phyloP scores from a whole-genome alignment of 2,113 vertebrate genomes.

The Gracilinanus agilis region DNA sequence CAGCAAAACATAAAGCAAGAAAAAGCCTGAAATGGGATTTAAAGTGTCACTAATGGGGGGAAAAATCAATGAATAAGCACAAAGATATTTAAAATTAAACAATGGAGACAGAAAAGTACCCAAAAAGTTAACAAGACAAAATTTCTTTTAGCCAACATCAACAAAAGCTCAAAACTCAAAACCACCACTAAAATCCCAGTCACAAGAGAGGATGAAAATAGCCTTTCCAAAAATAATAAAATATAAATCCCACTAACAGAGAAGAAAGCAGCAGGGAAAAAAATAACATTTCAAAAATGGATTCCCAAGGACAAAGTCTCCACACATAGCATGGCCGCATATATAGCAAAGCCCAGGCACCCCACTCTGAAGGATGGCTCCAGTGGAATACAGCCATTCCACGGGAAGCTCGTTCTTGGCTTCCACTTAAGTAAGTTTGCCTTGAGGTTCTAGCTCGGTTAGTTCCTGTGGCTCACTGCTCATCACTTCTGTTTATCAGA shows the following conservation, averaged over 20 bases:
- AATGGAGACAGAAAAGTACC: background rate
- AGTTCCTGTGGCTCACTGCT: background rate
- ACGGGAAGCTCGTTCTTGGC: background rate
- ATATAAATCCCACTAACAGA: background rate
- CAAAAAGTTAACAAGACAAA: background rate
- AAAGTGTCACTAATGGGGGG: background rate
- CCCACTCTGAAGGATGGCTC: background rate
- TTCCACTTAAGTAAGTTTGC: background rate
- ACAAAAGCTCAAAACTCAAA: background rate
- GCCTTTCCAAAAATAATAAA: background rate
- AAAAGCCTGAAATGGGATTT: background rate
- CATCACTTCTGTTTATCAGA: background rate
- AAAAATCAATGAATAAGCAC: background rate
- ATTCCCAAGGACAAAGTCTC: background rate
- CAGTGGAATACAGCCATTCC: background rate
- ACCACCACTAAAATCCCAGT: background rate
- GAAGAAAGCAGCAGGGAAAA: background rate
- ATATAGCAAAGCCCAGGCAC: background rate
- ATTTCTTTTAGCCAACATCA: slow-evolving; percentile 9
- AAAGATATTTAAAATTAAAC: background rate
- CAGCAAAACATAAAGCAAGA: background rate
- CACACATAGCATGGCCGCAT: background rate
- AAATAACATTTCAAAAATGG: background rate
- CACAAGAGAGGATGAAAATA: background rate
- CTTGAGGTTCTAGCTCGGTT: background rate